Evolutionary conservation across 2,113 vertebrate genomes (phyloP), one percentile per base, ranked within the genome.

Genomic region (Orientallactaga bullata): DNA sequence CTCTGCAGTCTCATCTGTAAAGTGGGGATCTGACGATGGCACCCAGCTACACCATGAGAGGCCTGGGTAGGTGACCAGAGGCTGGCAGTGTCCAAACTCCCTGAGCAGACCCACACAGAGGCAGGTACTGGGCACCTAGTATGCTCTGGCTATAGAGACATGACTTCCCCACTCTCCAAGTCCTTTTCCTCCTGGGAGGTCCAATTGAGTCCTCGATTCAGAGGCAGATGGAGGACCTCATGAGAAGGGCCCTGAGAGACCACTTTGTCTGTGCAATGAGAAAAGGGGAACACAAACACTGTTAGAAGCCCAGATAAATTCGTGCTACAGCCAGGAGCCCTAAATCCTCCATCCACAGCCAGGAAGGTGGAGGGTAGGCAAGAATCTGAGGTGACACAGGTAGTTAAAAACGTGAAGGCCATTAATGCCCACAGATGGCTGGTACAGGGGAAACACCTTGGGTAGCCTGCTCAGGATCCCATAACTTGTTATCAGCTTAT

Each of bases 291-390:
- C 17, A 35, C 71, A 71, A 13, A 26, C 18, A 55, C 7, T 16
- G 55, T 55, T 55, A 63, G 24, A 1, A 35, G 7, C 2, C 1
- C 20, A 0, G 21, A 24, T 32, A 21, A 2, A 0, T 0, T 4
- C 18, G 11, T 0, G 32, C 26, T 11, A 35, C 2, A 8, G 30
- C 30, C 32, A 5, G 35, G 35, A 60, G 60, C 26, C 39, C 71
- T 0, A 47, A 8, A 47, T 47, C 42, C 42, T 47, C 42, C 42
- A 47, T 8, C 42, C 42, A 47, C 8, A 47, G 42, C 42, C 42
- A 5, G 42, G 42, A 47, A 47, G 42, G 42, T 47, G 30, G 7
- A 32, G 60, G 20, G 20, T 58, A 37, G 30, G 39, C 32, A 7
- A 5, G 37, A 39, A 63, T 17, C 16, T 26, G 28, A 55, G 69